Evolutionary conservation across 2,888 invertebrate species (phyloP), one percentile per base, ranked within the genome.

Genomic region (Caenorhabditis wallacei): DNA sequence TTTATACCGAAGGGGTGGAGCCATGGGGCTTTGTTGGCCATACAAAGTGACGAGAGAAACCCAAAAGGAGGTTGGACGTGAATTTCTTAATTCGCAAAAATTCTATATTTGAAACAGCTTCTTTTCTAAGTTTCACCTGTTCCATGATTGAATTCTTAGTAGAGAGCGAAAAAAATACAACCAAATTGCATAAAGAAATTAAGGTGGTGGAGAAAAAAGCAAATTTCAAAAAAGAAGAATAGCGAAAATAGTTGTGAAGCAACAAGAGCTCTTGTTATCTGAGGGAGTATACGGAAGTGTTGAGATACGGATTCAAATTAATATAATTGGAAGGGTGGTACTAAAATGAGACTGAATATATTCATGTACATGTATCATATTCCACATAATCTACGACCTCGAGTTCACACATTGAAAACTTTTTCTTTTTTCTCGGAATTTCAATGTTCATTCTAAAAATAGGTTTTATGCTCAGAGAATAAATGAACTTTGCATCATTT

Each of bases 91-190:
- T 20, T 13, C 20, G 18, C 22, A 18, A 18, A 64, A 51, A 37
- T 69, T 78, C 78, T 78, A 78, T 78, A 78, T 78, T 61, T 61
- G 78, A 78, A 69, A 69, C 69, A 69, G 59, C 61, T 54, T 61
- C 40, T 46, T 53, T 46, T 35, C 20, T n/a, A 20, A 48, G 11
- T 69, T 78, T 70, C 78, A 78, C 63, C 78, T 78, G 78, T 70
- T 78, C 30, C 59, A 16, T 48, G 68, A 69, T 78, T 69, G 59
- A 24, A 78, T 69, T 78, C 37, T 16, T 48, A 3, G 59, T 37
- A 59, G 59, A 59, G 11, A 22, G 22, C 4, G 11, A 5, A 43
- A 26, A 24, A 51, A 59, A 66, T 46, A 64, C 43, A 46, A 26
- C 53, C 18, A 61, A 57, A 40, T 22, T 51, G n/a, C 48, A 64